A percentile compares a stretch with the other conserved stretches of the same genome.
Evolutionary conservation across 2,113 vertebrate genomes (phyloP).

Genomic region (Cyanocitta stelleri): DNA sequence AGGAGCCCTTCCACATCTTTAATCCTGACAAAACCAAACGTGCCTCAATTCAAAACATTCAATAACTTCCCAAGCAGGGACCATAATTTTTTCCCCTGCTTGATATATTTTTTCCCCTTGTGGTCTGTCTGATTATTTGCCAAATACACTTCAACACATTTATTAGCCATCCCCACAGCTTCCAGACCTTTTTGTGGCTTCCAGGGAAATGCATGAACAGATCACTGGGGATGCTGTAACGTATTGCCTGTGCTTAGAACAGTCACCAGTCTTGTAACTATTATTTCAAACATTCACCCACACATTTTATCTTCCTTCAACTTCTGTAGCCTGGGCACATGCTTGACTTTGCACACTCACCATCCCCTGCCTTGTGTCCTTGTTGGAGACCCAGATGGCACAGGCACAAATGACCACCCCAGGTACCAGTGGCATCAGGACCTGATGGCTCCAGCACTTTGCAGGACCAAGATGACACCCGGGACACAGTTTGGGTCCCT

Average conservation of each 20-base stretch:
- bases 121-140: slow-evolving; percentile 51
- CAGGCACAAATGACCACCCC: background rate
- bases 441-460: background rate
- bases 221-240: background rate
- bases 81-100: rapidly evolving
- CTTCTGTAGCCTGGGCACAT: background rate
- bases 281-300: background rate
- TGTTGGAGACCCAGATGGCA: background rate
- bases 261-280: background rate
- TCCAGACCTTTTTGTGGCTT: slow-evolving; percentile 44
- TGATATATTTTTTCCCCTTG: slow-evolving; percentile 22
- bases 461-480: background rate
- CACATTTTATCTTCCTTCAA: rapidly evolving
- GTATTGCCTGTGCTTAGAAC: background rate
- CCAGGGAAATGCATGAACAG: background rate
- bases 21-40: background rate
- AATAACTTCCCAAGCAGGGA: background rate
- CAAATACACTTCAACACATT: background rate
- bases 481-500: background rate
- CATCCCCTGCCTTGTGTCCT: background rate
- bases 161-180: slow-evolving; percentile 23
- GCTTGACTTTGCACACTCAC: background rate
- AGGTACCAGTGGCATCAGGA: background rate
- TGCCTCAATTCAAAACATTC: background rate
- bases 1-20: background rate